A percentile compares a stretch with the other conserved stretches of the same genome.
Conservation (phyloP, 2,113 vertebrate species). For the Macrotis lagotis region DNA sequence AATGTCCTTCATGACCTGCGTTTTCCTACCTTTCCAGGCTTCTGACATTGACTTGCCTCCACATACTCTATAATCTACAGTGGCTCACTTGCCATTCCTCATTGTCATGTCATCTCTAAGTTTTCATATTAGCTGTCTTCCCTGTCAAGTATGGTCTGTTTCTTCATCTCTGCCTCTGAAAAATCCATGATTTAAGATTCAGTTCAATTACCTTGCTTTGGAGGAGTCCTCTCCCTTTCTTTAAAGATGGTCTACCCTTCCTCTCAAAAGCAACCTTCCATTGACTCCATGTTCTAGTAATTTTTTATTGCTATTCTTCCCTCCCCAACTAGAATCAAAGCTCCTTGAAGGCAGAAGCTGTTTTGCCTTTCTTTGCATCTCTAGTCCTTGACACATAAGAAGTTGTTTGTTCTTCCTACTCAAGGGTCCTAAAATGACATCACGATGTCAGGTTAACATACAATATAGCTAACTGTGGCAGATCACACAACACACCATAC, state of each 20-base stretch:
- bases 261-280: not conserved
- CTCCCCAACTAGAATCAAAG: not conserved
- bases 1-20: not conserved
- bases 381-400: not conserved
- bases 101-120: not conserved
- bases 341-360: not conserved
- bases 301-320: not conserved
- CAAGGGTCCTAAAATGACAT: too few relatives aligned
- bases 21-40: not conserved
- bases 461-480: too few relatives aligned
- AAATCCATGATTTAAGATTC: not conserved
- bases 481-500: too few relatives aligned
- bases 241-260: not conserved
- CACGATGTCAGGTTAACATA: too few relatives aligned
- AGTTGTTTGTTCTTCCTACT: too few relatives aligned
- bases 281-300: not conserved
- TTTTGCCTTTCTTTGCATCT: not conserved
- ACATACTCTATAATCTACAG: not conserved
- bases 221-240: not conserved
- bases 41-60: not conserved
- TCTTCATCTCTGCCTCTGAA: not conserved
- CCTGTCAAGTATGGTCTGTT: not conserved
- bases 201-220: not conserved
- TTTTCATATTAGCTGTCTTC: not conserved
- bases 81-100: not conserved